Base-by-base conservation (phyloP, 2,888 invertebrate species). In the Dryobota labecula region DNA sequence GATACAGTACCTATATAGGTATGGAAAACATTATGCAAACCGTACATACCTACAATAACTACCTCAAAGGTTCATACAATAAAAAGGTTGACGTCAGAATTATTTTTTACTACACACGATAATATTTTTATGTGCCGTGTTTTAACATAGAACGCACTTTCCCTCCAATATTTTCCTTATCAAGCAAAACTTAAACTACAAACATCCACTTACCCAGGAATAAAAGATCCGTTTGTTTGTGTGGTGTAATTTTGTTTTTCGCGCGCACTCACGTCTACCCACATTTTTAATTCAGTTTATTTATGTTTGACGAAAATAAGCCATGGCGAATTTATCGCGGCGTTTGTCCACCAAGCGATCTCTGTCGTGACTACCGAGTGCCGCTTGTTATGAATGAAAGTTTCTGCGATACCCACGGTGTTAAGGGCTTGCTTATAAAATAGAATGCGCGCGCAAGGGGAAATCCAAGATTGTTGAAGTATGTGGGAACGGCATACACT, bases 151-250 rank as follows among this genome's bases (percentile, higher is more conserved):
- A 60, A 68, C 58, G 24, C 47, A 38, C 62, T 84, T 84, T 83
- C 83, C 80, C 83, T 79, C 83, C 79, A 83, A 74, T 70, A 68
- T 65, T 73, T 80, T 66, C 61, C 57, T 9, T 58, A 41, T 0
- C 30, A 61, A 63, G 62, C 30, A 63, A 53, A 53, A 65, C 38
- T 33, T 20, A 45, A 18, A 62, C 18, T 70, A 58, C 9, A 66
- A 68, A 64, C 33, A 45, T 11, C 0, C 65, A 93, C 96, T 96
- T 92, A 97, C 97, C 97, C 97, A 9, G 97, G 97, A 85, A 97
- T 96, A 88, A 97, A 97, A 72, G 96, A 96, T 87, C 96, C 96
- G 90, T 96, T 96, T 60, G 96, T 96, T 88, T 97, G 96, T 69
- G 95, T 94, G 83, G 96, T 95, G 90, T 97, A 97, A 86, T 94